phyloP scores from a whole-genome alignment of 2,113 vertebrate species.

The cat (Felis catus) region DNA sequence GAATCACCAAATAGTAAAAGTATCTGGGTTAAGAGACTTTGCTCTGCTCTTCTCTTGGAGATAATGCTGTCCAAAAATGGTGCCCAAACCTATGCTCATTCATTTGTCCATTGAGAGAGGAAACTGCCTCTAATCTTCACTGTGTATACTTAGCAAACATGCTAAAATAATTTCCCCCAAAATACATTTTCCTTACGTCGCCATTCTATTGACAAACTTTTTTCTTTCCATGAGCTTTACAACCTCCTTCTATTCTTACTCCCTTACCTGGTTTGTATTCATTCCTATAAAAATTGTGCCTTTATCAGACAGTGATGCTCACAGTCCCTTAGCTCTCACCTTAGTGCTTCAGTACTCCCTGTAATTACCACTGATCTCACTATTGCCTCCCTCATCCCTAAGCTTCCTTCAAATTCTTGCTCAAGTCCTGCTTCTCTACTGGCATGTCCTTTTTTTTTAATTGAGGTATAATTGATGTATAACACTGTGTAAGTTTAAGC shows the following conservation, averaged over 20 bases:
- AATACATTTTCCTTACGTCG: background rate
- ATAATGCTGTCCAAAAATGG: background rate
- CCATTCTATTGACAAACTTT: background rate
- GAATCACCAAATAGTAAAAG: background rate
- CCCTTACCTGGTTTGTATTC: too few relatives aligned
- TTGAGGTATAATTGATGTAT: background rate
- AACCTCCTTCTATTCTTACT: background rate
- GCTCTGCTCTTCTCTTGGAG: background rate
- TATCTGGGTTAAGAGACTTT: background rate
- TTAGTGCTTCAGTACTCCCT: background rate
- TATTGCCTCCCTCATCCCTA: background rate
- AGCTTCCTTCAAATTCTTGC: background rate
- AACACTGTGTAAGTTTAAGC: background rate
- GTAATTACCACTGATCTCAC: fast-evolving
- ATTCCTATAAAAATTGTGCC: background rate
- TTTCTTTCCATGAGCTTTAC: background rate
- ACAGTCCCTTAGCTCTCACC: background rate
- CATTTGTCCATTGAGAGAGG: too few relatives aligned
- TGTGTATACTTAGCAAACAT: background rate
- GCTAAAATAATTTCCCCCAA: background rate
- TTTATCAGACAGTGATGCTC: background rate
- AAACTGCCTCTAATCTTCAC: background rate
- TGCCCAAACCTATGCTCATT: background rate
- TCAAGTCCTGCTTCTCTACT: background rate
- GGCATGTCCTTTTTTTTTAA: background rate